A percentile compares a stretch with the other conserved stretches of the same genome.
Evolutionary conservation across 37 sponge, comb jelly and placozoan species (phyloP).

Genomic region (Dysidea cf. avara): DNA sequence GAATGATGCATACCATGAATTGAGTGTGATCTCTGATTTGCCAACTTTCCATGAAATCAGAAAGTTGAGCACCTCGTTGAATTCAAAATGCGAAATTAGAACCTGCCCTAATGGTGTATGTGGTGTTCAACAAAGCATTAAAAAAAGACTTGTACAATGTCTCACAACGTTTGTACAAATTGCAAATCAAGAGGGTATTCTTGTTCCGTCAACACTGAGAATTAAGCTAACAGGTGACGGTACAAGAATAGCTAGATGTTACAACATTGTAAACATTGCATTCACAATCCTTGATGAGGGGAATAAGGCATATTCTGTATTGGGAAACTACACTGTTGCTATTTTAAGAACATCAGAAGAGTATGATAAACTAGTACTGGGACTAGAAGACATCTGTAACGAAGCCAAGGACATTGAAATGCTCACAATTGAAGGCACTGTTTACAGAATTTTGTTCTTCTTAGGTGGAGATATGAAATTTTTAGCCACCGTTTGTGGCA

Average conservation of each 20-base stretch:
- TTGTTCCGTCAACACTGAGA: background rate
- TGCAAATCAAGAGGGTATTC: background rate
- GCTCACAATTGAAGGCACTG: background rate
- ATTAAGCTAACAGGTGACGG: constrained; percentile 16
- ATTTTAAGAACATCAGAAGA: background rate
- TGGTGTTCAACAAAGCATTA: constrained; percentile 5
- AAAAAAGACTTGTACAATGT: background rate
- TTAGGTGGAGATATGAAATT: constrained; percentile 24
- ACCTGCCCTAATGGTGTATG: background rate
- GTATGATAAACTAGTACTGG: constrained; percentile 2
- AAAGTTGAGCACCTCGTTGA: background rate
- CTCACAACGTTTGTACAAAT: background rate
- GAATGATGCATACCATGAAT: constrained; percentile 16
- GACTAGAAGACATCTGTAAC: background rate
- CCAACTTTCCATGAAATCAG: background rate
- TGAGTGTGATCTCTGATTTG: background rate
- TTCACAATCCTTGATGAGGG: constrained; percentile 10
- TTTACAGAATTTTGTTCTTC: constrained; percentile 20
- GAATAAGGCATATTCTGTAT: background rate
- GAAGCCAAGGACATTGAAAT: constrained; percentile 3
- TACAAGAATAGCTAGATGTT: background rate
- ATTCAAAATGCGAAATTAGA: background rate
- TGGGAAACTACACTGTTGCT: constrained; percentile 12
- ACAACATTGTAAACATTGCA: constrained; percentile 6
- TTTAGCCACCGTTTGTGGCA: background rate